phyloP scores from a whole-genome alignment of 2,888 invertebrate genomes.

The Nemotelus nigrinus region DNA sequence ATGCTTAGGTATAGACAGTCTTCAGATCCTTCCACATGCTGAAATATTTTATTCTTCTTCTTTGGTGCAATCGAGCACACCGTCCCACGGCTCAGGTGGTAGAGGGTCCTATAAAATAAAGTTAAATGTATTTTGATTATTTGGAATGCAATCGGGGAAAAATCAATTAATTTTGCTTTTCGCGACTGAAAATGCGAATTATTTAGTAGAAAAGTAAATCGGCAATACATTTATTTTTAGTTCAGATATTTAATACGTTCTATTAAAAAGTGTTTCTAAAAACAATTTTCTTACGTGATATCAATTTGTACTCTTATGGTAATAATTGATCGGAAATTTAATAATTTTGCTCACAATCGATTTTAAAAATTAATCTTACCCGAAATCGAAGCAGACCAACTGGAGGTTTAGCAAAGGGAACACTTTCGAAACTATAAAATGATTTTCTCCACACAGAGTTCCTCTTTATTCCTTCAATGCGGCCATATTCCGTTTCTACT shows the following conservation, averaged over 20 bases:
- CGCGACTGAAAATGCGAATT: background rate
- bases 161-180: background rate
- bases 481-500: slow-evolving; percentile 58
- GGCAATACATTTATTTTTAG: too few species aligned
- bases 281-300: too few species aligned
- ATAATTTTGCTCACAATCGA: background rate
- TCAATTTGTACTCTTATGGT: too few species aligned
- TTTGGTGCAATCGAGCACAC: slow-evolving; percentile 6
- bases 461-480: slow-evolving; percentile 60
- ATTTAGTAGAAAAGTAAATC: too few species aligned
- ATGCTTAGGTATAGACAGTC: slow-evolving; percentile 15
- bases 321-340: too few species aligned
- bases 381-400: slow-evolving; percentile 57
- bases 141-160: background rate
- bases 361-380: slow-evolving; percentile 19
- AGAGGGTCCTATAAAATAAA: background rate
- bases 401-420: slow-evolving; percentile 63
- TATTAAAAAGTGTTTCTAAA: too few species aligned
- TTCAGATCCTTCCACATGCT: slow-evolving; percentile 9
- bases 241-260: too few species aligned
- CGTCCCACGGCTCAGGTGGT: slow-evolving; percentile 7
- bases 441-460: slow-evolving; percentile 60
- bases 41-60: background rate
- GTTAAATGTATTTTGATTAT: background rate
- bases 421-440: slow-evolving; percentile 61